phyloP scores from a whole-genome alignment of 37 sponge, comb jelly and placozoan genomes.

The Amphimedon queenslandica region DNA sequence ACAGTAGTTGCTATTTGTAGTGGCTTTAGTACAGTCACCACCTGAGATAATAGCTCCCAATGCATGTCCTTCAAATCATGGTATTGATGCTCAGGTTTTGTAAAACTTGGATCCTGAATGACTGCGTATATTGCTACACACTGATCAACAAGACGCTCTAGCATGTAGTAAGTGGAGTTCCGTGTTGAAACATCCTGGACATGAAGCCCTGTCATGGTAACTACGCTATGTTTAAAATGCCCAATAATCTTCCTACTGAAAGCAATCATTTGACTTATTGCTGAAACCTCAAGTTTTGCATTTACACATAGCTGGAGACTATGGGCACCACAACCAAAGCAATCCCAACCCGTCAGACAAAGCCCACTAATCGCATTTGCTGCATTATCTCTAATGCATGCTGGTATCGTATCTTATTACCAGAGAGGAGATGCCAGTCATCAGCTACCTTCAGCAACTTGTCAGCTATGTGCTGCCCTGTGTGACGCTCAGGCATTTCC shows the following conservation, averaged over 20 bases:
- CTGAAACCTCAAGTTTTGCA: neutral
- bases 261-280: neutral
- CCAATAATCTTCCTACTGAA: conserved; percentile 15
- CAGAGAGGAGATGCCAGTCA: conserved; percentile 5
- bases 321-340: conserved; percentile 2
- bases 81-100: conserved; percentile 12
- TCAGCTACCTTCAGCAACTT: conserved; percentile 14
- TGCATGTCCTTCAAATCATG: conserved; percentile 20
- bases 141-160: conserved; percentile 8
- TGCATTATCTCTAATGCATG: conserved; percentile 18
- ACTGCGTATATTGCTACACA: conserved; percentile 13
- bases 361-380: conserved; percentile 16
- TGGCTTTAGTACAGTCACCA: too few relatives aligned
- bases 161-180: conserved; percentile 27
- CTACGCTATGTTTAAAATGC: conserved; percentile 28
- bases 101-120: neutral
- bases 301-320: conserved; percentile 12
- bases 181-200: conserved; percentile 21
- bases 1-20: conserved; percentile 35
- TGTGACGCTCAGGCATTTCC: conserved; percentile 35
- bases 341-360: conserved; percentile 14
- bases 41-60: conserved; percentile 21
- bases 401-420: neutral
- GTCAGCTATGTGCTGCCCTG: conserved; percentile 26
- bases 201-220: conserved; percentile 20